Base-by-base conservation (phyloP, 2,888 invertebrate genomes). In the Oligia latruncula region DNA sequence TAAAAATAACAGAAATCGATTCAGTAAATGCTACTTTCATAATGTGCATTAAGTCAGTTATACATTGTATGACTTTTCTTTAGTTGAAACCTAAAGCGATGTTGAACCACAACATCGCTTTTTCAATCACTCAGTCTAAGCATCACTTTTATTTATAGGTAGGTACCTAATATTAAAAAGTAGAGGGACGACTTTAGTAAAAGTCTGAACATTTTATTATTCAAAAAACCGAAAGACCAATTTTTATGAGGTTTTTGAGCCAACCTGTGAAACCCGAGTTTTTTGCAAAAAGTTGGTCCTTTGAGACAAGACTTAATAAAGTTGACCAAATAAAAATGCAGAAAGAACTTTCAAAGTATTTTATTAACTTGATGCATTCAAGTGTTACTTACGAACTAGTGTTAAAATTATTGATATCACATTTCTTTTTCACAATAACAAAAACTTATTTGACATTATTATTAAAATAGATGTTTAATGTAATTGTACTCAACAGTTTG, bases 331-430 rank as follows among this genome's bases (percentile, higher is more conserved):
- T 72, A 74, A 82, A 76, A 35, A 49, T 1, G 0, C 1, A 62
- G 6, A 60, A 74, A 29, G 2, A 77, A 40, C 35, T 86, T 77
- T 86, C 23, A 60, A 29, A 20, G 35, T 76, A 74, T 65, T 83
- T 82, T 76, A 81, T 82, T 83, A 67, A 13, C 60, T 84, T 65
- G 15, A 79, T 20, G 40, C 23, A 70, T 66, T 79, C 81, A 78
- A 83, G 62, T 62, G 43, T 74, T 46, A 80, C 81, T 85, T 90
- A 90, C 6, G 70, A 78, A 67, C 73, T 87, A 89, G 58, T 84
- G 81, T 87, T 86, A 88, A 80, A 84, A 85, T 74, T 89, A 89
- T 79, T 67, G 46, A 83, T 90, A 90, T 90, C 90, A 90, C 90
- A 90, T 89, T 90, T 89, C 83, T 71, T 84, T 85, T 86, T 84